Conservation (phyloP, 2,113 vertebrate genomes). For the Nymphicus hollandicus region DNA sequence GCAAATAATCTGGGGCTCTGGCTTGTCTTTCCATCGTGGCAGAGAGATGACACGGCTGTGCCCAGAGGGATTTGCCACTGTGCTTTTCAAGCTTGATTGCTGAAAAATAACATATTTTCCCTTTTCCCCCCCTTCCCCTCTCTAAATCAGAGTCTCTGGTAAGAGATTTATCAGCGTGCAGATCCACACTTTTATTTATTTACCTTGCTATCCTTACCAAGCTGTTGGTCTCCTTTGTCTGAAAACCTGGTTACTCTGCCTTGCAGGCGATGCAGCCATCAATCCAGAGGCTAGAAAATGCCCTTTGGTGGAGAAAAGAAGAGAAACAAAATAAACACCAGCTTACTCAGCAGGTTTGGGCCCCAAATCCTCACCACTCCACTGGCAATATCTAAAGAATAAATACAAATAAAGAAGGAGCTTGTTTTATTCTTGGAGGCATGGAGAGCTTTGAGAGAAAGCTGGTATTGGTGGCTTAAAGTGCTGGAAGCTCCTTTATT, state of each 20-base stretch:
- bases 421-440: background rate
- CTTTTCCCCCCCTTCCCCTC: rapidly evolving
- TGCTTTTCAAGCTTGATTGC: background rate
- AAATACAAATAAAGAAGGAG: background rate
- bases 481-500: background rate
- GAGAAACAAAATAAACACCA: background rate
- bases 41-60: background rate
- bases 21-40: background rate
- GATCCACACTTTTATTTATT: background rate
- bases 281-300: background rate
- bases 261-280: background rate
- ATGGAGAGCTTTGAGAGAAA: background rate
- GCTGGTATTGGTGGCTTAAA: background rate
- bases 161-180: background rate
- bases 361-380: background rate
- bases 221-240: background rate
- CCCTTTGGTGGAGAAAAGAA: background rate
- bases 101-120: background rate
- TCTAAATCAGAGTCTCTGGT: background rate
- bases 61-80: background rate
- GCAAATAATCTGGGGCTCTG: background rate
- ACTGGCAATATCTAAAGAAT: background rate
- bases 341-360: background rate
- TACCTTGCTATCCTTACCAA: background rate
- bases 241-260: background rate